These are phyloP conservation scores for Acropternis orthonyx DNA, from an alignment of 2,797 vertebrate genomes.

Conservation along the genomic window DNA sequence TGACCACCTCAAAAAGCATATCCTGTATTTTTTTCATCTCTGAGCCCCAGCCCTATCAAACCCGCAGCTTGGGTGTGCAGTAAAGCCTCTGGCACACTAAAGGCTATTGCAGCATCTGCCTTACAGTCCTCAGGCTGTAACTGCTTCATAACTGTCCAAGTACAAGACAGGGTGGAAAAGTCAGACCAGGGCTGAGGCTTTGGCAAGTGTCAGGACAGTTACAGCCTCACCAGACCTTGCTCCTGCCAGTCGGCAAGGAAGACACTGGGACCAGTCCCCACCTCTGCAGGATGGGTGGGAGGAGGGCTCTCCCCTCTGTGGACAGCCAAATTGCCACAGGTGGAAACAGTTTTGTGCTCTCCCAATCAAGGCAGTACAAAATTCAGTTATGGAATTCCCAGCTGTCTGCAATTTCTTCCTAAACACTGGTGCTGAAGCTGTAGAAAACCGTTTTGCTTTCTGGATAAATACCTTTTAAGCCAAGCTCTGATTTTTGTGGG, in stretches of 20 bases:
- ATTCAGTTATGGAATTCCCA: neutral
- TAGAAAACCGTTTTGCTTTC: neutral
- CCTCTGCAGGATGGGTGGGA: neutral
- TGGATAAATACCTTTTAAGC: neutral
- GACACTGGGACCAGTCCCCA: fast-evolving
- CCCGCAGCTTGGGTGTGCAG: fast-evolving
- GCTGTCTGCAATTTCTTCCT: neutral
- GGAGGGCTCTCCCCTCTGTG: fast-evolving
- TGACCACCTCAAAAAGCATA: neutral
- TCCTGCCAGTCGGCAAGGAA: neutral
- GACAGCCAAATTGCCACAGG: neutral
- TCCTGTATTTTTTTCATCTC: neutral
- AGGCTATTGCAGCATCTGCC: neutral
- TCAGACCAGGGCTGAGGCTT: neutral
- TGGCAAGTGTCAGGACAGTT: neutral
- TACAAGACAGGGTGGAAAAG: neutral
- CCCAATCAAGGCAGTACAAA: neutral
- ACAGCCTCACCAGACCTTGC: fast-evolving
- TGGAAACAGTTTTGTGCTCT: neutral
- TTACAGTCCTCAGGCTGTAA: neutral
- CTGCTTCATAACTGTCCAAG: neutral
- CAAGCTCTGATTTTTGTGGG: neutral
- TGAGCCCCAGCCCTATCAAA: neutral
- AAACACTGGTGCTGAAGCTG: neutral
- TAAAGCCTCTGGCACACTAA: neutral